Conservation (phyloP, 2,888 invertebrate species). For the Ptychoptera contaminata region DNA sequence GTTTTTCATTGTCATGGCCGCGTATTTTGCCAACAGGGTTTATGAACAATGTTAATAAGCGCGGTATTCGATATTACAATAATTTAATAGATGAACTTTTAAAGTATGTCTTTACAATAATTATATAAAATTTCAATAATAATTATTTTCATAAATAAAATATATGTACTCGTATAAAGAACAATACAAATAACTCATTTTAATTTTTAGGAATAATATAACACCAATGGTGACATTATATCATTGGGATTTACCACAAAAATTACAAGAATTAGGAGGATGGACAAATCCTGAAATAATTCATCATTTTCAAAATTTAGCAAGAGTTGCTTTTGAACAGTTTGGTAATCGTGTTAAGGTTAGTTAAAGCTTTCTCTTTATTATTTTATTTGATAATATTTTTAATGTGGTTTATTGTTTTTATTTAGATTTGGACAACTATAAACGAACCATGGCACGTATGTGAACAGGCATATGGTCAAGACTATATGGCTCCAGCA, state of each 20-base stretch:
- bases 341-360: conserved; percentile 45
- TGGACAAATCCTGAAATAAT: conserved; percentile 50
- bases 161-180: not conserved
- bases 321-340: conserved; percentile 41
- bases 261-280: conserved; percentile 47
- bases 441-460: conserved; percentile 53
- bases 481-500: conserved; percentile 42
- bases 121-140: conserved; percentile 13
- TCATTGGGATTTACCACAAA: conserved; percentile 55
- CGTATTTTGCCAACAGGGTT: conserved; percentile 56
- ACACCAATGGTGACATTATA: conserved; percentile 55
- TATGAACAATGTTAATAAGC: conserved; percentile 44
- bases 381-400: not conserved
- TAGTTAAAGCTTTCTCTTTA: too few species aligned
- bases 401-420: conserved; percentile 4
- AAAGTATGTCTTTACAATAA: conserved; percentile 23
- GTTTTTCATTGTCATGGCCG: conserved; percentile 63
- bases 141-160: not conserved
- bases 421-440: conserved; percentile 46
- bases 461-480: conserved; percentile 33
- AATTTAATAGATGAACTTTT: conserved; percentile 55
- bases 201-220: conserved; percentile 39
- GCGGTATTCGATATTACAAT: conserved; percentile 62
- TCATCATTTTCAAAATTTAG: conserved; percentile 47
- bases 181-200: conserved; percentile 11